phyloP scores from a whole-genome alignment of 2,888 invertebrate genomes.

The Pseudococcus jackbeardsleyi region DNA sequence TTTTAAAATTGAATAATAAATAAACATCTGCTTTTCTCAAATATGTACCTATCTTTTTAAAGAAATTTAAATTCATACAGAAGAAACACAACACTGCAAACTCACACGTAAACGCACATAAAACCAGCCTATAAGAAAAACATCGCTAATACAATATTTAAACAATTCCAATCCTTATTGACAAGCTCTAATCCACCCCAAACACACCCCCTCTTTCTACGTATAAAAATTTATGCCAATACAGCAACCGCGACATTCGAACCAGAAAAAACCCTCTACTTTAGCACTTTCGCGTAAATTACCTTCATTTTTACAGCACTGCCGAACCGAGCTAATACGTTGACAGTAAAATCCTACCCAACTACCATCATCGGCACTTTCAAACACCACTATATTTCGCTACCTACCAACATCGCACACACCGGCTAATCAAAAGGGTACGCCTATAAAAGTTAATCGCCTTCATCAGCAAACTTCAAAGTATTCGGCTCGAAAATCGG shows the following conservation, averaged over 20 bases:
- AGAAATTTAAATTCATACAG: too few relatives aligned
- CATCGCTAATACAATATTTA: not conserved
- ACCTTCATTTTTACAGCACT: not conserved
- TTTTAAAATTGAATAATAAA: too few relatives aligned
- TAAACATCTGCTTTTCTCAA: too few relatives aligned
- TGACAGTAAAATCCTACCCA: not conserved
- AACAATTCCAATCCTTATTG: not conserved
- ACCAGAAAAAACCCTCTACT: not conserved
- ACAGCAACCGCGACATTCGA: not conserved
- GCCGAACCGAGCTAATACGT: not conserved
- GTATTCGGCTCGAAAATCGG: slow-evolving; percentile 8
- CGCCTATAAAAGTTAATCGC: slow-evolving; percentile 34
- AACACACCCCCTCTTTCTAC: not conserved
- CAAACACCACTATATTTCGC: not conserved
- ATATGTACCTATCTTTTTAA: too few relatives aligned
- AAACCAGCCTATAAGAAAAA: not conserved
- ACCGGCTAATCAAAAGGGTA: not conserved
- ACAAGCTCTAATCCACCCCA: not conserved
- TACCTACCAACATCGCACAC: not conserved
- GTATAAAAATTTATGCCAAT: not conserved
- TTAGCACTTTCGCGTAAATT: not conserved
- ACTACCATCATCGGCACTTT: not conserved
- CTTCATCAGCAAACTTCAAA: slow-evolving; percentile 42
- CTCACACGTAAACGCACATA: too few relatives aligned
- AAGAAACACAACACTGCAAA: too few relatives aligned